Conservation (phyloP, 1,140 invertebrate species). For the Drosophila lacertosa region DNA sequence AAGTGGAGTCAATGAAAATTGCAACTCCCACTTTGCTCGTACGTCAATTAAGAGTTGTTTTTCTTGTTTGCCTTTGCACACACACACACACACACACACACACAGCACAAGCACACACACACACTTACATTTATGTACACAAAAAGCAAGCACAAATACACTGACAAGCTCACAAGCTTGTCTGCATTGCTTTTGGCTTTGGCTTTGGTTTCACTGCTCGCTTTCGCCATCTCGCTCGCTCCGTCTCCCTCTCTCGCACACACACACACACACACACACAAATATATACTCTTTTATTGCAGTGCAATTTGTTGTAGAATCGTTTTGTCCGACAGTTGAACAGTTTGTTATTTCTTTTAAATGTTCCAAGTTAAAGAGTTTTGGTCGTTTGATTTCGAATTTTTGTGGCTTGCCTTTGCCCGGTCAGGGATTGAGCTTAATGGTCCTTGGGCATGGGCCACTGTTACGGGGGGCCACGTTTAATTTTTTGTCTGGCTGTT, state of each 20-base stretch:
- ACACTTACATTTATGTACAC: conserved; percentile 21
- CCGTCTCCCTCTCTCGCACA: conserved; percentile 15
- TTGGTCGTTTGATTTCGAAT: conserved; percentile 60
- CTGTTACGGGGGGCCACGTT: neutral
- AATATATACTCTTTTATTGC: conserved; percentile 67
- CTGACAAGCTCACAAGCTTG: conserved; percentile 45
- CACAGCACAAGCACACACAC: conserved; percentile 15
- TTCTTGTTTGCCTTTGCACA: conserved; percentile 29
- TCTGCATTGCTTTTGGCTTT: conserved; percentile 47
- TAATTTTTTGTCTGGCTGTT: neutral
- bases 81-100: conserved; percentile 14
- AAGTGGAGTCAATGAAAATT: conserved; percentile 84
- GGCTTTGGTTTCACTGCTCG: conserved; percentile 27
- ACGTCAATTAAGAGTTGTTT: conserved; percentile 78
- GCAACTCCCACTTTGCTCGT: conserved; percentile 83
- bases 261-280: conserved; percentile 27
- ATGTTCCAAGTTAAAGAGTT: conserved; percentile 77
- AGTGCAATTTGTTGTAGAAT: conserved; percentile 84
- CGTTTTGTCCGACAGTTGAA: conserved; percentile 83
- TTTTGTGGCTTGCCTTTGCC: conserved; percentile 64
- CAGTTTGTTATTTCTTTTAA: conserved; percentile 83
- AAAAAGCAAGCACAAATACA: conserved; percentile 5
- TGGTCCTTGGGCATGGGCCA: conserved; percentile 4
- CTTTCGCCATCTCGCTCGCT: conserved; percentile 22
- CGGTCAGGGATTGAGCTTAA: conserved; percentile 45